Evolutionary conservation across 2,888 invertebrate genomes (phyloP).

Genomic region (Periphyllus acericola): DNA sequence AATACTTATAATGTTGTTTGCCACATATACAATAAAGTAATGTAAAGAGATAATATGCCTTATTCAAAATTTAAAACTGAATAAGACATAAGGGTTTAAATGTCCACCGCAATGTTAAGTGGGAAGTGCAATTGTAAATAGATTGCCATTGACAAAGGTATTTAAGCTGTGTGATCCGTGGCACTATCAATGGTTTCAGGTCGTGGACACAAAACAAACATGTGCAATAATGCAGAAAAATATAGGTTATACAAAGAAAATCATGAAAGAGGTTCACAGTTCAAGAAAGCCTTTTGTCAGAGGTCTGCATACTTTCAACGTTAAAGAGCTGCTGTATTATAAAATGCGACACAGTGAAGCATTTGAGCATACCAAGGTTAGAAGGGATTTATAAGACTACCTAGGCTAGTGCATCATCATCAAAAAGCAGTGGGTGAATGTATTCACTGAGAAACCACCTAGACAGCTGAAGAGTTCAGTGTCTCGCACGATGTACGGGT

Average conservation of each 20-base stretch:
- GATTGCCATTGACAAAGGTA: not conserved
- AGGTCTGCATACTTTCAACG: no score
- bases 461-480: not conserved
- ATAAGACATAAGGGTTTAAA: not conserved
- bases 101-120: not conserved
- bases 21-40: not conserved
- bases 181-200: no score
- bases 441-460: constrained; percentile 53
- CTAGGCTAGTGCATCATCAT: not conserved
- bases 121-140: not conserved
- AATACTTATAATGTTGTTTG: not conserved
- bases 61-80: not conserved
- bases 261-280: no score
- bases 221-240: no score
- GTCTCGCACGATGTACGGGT: not conserved
- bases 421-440: not conserved
- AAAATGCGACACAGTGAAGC: no score
- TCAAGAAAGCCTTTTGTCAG: no score
- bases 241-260: no score
- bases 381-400: not conserved
- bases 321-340: no score
- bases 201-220: no score
- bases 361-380: not conserved
- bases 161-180: no score
- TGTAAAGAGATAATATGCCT: not conserved